phyloP scores from a whole-genome alignment of 2,113 vertebrate genomes.

The Loxodonta africana region DNA sequence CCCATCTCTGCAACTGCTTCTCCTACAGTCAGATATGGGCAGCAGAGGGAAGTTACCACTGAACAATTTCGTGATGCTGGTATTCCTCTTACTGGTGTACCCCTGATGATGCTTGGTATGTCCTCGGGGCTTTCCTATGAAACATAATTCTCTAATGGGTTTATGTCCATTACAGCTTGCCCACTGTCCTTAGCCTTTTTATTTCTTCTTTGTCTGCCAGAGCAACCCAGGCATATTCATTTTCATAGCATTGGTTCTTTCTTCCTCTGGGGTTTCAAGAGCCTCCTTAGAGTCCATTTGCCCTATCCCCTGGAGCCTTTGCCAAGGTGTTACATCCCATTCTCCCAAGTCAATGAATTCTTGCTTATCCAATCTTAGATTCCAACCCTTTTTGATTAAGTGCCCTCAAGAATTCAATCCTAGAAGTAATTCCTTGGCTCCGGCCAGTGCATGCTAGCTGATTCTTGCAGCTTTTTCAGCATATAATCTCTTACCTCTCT shows the following conservation, averaged over 20 bases:
- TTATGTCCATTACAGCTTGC: background rate
- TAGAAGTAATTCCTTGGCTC: background rate
- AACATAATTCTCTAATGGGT: background rate
- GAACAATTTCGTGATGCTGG: background rate
- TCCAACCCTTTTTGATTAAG: background rate
- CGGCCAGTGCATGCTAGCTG: background rate
- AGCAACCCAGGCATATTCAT: background rate
- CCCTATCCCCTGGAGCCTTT: background rate
- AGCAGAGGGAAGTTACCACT: background rate
- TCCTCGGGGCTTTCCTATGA: background rate
- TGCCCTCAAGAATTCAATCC: background rate
- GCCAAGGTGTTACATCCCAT: background rate
- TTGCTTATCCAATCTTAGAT: conserved; percentile 14
- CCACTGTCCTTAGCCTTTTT: background rate
- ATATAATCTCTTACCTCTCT: background rate
- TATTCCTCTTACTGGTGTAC: background rate
- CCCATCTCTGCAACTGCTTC: background rate
- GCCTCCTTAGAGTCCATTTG: background rate
- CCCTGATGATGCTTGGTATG: background rate
- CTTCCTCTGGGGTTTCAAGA: background rate
- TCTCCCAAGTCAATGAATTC: conserved; percentile 11
- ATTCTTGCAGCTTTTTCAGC: background rate
- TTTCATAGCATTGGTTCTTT: background rate
- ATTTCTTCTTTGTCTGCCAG: background rate
- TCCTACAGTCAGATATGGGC: background rate